Conservation (phyloP, 2,113 vertebrate species). For the Gobiocypris rarus region DNA sequence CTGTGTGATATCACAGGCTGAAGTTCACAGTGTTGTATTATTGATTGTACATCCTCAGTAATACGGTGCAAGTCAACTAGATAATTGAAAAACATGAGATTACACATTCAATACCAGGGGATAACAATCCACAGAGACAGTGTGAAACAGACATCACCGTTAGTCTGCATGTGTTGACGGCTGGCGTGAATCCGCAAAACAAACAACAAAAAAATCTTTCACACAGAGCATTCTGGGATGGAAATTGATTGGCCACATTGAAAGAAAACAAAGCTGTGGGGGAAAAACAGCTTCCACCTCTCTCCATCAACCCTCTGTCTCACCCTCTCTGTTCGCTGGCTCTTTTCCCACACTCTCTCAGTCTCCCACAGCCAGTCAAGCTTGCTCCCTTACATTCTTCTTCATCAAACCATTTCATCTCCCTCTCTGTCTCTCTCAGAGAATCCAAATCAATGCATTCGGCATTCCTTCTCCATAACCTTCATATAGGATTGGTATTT, state of each 20-base stretch:
- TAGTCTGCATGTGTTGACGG: constrained; percentile 44
- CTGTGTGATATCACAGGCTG: constrained; percentile 44
- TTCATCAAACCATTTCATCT: constrained; percentile 27
- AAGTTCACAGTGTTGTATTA: constrained; percentile 43
- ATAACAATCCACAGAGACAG: constrained; percentile 50
- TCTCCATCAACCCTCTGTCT: background rate
- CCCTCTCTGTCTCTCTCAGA: constrained; percentile 13
- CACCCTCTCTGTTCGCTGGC: background rate
- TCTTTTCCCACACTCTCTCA: constrained; percentile 18
- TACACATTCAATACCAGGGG: constrained; percentile 52
- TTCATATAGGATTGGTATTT: constrained; percentile 43
- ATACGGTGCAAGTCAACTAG: constrained; percentile 53
- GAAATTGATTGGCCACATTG: constrained; percentile 54
- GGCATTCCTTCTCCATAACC: constrained; percentile 22
- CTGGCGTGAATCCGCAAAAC: constrained; percentile 44
- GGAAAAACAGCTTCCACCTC: constrained; percentile 37
- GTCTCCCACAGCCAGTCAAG: constrained; percentile 6
- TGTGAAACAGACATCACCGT: constrained; percentile 49
- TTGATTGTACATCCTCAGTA: constrained; percentile 57
- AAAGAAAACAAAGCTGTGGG: constrained; percentile 52
- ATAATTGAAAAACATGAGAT: constrained; percentile 58
- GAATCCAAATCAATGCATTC: constrained; percentile 38
- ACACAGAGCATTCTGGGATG: constrained; percentile 49
- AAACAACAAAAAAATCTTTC: constrained; percentile 52
- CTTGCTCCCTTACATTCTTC: background rate